These are phyloP conservation scores for Silurus glanis DNA, from an alignment of 2,113 vertebrate species.

Conservation along the genomic window DNA sequence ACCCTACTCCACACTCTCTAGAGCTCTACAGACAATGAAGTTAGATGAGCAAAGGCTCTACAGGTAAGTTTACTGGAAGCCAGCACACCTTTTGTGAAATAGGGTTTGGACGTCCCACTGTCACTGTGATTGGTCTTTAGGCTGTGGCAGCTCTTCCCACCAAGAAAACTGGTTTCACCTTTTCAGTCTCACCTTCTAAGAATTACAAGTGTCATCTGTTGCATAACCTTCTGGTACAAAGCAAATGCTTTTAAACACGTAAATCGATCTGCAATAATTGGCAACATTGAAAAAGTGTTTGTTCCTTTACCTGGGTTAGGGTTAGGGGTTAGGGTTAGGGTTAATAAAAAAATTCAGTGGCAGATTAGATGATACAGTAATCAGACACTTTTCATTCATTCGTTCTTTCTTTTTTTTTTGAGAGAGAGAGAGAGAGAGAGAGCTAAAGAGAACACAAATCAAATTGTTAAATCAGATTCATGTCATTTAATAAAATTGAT, in stretches of 20 bases:
- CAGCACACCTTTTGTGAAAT: background rate
- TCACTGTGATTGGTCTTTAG: conserved; percentile 28
- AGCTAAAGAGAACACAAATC: too few relatives aligned
- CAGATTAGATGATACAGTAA: background rate
- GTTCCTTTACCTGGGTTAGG: background rate
- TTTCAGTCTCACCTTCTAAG: background rate
- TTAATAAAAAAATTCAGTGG: background rate
- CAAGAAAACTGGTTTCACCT: conserved; percentile 35
- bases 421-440: background rate
- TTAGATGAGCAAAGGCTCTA: background rate
- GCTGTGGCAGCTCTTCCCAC: background rate
- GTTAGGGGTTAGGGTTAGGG: too few relatives aligned
- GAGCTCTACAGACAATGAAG: background rate
- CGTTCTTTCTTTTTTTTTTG: background rate
- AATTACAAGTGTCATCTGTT: conserved; percentile 3
- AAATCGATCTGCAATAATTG: background rate
- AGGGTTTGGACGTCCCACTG: conserved; percentile 12
- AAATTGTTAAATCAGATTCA: conserved; percentile 44
- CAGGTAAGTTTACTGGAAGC: conserved; percentile 29
- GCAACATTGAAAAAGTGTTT: background rate
- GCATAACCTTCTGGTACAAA: conserved; percentile 8
- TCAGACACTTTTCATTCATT: background rate
- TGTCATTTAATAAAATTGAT: conserved; percentile 73
- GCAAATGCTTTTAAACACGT: conserved; percentile 15
- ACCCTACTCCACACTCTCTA: background rate